Conservation (phyloP, 2,113 vertebrate genomes). For the Saccopteryx leptura region DNA sequence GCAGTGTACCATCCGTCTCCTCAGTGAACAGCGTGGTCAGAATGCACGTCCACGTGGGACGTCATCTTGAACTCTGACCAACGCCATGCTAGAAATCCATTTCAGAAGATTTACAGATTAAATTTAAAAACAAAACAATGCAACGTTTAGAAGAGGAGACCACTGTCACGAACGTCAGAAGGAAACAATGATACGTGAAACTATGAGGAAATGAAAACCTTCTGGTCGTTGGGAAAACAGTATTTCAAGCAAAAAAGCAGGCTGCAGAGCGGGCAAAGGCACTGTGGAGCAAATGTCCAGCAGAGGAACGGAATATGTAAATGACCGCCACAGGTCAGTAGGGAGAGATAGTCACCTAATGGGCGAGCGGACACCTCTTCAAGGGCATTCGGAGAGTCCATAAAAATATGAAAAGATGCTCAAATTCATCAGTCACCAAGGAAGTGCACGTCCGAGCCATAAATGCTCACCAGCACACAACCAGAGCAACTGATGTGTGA, state of each 20-base stretch:
- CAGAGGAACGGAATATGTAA: background rate
- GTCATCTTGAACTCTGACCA: background rate
- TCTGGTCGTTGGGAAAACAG: background rate
- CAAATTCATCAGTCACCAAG: background rate
- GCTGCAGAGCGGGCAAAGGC: background rate
- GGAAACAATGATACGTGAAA: background rate
- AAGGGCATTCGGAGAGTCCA: background rate
- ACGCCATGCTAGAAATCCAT: background rate
- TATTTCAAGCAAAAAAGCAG: background rate
- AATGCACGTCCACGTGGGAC: background rate
- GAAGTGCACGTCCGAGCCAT: background rate
- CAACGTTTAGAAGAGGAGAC: background rate
- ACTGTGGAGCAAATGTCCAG: background rate
- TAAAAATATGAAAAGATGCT: background rate
- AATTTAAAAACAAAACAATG: conserved; percentile 32
- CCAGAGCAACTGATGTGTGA: background rate
- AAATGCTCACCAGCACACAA: background rate
- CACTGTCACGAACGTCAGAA: background rate
- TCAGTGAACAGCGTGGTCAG: too few species aligned
- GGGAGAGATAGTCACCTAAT: background rate
- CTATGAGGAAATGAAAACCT: background rate
- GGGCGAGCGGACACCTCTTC: background rate
- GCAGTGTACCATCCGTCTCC: too few species aligned
- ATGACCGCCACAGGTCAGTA: too few species aligned
- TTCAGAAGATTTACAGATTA: background rate